phyloP scores from a whole-genome alignment of 2,888 invertebrate genomes.

The Rhopalosiphum nymphaeae region DNA sequence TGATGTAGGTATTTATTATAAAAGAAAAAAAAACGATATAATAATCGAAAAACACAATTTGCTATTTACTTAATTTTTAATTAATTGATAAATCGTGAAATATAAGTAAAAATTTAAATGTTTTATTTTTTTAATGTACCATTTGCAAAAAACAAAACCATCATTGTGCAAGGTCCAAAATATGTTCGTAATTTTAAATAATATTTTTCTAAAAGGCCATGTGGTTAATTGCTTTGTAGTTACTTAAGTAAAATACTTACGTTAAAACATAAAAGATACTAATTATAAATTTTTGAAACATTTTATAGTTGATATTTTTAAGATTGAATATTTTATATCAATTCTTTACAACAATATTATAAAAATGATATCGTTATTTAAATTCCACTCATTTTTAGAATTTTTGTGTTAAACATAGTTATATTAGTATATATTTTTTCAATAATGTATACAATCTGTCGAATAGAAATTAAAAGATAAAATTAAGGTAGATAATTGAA shows the following conservation, averaged over 20 bases:
- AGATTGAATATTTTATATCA: background rate
- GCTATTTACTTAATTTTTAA: background rate
- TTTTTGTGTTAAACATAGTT: background rate
- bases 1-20: background rate
- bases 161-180: background rate
- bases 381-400: background rate
- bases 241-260: background rate
- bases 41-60: background rate
- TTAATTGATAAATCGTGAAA: background rate
- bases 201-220: background rate
- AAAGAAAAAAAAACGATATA: background rate
- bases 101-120: background rate
- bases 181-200: background rate
- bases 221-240: background rate
- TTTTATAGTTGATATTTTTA: background rate
- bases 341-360: background rate
- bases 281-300: background rate
- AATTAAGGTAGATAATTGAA: background rate
- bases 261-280: background rate
- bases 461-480: background rate
- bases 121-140: background rate
- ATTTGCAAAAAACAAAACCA: background rate
- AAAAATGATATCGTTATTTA: background rate
- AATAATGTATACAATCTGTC: background rate
- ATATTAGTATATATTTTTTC: background rate